These are phyloP conservation scores for Sparidentex hasta DNA, from an alignment of 2,797 vertebrate species.

Conservation along the genomic window DNA sequence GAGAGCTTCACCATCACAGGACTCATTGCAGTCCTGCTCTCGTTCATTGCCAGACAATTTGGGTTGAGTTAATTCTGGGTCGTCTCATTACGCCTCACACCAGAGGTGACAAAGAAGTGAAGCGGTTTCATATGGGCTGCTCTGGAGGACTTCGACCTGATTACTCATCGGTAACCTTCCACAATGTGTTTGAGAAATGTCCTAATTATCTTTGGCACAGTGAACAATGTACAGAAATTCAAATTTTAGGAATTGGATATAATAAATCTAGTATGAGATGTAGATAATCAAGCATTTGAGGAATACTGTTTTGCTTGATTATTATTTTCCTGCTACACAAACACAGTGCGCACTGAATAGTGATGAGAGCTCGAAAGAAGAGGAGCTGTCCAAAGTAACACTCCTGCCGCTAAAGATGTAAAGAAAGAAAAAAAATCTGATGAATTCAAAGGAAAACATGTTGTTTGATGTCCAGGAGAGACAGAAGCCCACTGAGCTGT, in stretches of 20 bases:
- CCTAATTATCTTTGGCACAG: slow-evolving; percentile 53
- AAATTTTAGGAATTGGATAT: background rate
- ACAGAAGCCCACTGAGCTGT: slow-evolving; percentile 35
- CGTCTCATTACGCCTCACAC: slow-evolving; percentile 76
- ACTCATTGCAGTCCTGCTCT: slow-evolving; percentile 44
- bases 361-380: background rate
- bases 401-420: background rate
- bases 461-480: slow-evolving; percentile 26
- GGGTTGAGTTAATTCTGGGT: slow-evolving; percentile 81
- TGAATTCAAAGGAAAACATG: slow-evolving; percentile 38
- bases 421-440: slow-evolving; percentile 46
- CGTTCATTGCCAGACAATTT: slow-evolving; percentile 75
- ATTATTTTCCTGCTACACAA: slow-evolving; percentile 8
- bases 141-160: slow-evolving; percentile 65
- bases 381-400: background rate
- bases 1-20: slow-evolving; percentile 51
- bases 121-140: slow-evolving; percentile 53
- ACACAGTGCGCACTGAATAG: background rate
- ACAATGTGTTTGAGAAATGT: slow-evolving; percentile 22
- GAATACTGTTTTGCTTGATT: background rate
- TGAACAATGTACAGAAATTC: slow-evolving; percentile 21
- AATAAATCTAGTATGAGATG: background rate
- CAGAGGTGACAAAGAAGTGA: slow-evolving; percentile 71
- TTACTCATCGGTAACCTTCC: slow-evolving; percentile 44
- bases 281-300: background rate